Evolutionary conservation across 92 coral and sea anemone genomes (phyloP).

Genomic region (Porites lobata): DNA sequence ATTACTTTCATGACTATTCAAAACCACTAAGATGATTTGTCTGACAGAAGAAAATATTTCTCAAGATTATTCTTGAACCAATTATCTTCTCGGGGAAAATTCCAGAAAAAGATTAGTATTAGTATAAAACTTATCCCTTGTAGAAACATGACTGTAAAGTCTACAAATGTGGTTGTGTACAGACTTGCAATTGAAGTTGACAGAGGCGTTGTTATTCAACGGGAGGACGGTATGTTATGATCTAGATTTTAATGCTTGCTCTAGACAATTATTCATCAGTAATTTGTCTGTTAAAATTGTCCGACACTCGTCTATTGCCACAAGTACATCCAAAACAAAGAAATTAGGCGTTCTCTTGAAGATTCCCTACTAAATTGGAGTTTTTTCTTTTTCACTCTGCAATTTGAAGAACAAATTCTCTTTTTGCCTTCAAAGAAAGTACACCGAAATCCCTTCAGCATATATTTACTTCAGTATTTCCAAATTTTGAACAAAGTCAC

Average conservation of each 20-base stretch:
- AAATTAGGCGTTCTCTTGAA: background rate
- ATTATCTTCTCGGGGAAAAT: background rate
- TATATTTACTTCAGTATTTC: too few species aligned
- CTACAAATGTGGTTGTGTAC: too few species aligned
- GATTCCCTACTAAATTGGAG: background rate
- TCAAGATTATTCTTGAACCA: conserved; percentile 16
- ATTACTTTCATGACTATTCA: background rate
- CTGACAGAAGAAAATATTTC: conserved; percentile 27
- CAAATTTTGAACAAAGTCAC: too few species aligned
- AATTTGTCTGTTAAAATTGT: background rate
- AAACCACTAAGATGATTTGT: conserved; percentile 1
- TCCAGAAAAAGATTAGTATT: background rate
- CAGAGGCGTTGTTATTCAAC: background rate
- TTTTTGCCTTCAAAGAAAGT: too few species aligned
- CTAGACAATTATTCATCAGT: background rate
- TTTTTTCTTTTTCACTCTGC: too few species aligned
- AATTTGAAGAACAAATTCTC: too few species aligned
- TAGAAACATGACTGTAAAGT: too few species aligned
- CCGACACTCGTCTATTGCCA: background rate
- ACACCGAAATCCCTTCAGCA: too few species aligned
- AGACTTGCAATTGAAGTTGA: background rate
- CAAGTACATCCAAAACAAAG: background rate
- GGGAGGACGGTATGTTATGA: background rate
- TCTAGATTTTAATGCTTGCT: background rate
- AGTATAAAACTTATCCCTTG: background rate